phyloP scores from a whole-genome alignment of 2,113 vertebrate genomes.

The Tapirus terrestris region DNA sequence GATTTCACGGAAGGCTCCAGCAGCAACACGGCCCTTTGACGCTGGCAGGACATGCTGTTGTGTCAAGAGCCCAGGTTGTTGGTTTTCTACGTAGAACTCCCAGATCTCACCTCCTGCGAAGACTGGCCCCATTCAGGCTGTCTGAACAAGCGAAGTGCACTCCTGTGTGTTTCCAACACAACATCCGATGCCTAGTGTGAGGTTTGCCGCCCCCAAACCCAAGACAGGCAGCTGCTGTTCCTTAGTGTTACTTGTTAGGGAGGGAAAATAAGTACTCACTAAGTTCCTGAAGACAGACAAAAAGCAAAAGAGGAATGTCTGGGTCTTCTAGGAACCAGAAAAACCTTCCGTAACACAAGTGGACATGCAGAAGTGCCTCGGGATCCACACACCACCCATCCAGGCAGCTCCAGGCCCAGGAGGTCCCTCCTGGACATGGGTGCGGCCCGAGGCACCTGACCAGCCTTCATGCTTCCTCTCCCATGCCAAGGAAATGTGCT shows the following conservation, averaged over 20 bases:
- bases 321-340: background rate
- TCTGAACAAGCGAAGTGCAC: background rate
- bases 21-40: background rate
- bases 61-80: background rate
- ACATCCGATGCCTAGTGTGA: background rate
- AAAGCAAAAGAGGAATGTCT: background rate
- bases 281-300: background rate
- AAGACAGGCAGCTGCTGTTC: background rate
- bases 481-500: too few species aligned
- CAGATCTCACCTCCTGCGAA: background rate
- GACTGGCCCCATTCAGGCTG: background rate
- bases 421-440: background rate
- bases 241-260: background rate
- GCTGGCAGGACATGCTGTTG: background rate
- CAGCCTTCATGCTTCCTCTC: background rate
- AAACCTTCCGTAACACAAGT: background rate
- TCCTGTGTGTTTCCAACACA: background rate
- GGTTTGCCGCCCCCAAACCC: background rate
- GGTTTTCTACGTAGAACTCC: background rate
- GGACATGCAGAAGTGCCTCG: background rate
- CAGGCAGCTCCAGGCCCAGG: background rate
- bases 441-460: background rate
- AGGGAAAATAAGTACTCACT: background rate
- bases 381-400: background rate
- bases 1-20: background rate